Conservation (phyloP, 2,888 invertebrate genomes). For the Trichopria drosophilae region DNA sequence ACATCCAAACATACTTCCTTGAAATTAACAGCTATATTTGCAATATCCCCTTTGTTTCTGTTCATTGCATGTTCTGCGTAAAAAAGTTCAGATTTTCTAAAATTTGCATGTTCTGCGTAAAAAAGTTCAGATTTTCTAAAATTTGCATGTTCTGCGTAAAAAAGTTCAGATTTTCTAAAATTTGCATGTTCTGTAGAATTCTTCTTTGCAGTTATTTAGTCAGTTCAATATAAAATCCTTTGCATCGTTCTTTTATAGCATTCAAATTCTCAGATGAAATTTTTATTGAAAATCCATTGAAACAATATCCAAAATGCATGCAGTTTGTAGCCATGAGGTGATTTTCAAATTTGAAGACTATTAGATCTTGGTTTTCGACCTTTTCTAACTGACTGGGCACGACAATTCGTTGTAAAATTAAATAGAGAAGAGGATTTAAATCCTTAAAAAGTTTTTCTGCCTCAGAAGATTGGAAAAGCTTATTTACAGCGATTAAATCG, state of each 20-base stretch:
- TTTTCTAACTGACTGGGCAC: constrained; percentile 39
- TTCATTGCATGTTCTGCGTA: constrained; percentile 8
- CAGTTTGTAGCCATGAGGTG: constrained; percentile 40
- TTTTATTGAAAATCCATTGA: no score
- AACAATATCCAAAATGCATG: constrained; percentile 43
- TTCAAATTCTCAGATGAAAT: no score
- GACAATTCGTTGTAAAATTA: no score
- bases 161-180: constrained; percentile 9
- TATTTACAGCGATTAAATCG: constrained; percentile 29
- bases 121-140: no score
- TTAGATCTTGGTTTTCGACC: constrained; percentile 34
- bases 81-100: no score
- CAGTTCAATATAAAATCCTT: constrained; percentile 7
- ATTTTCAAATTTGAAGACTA: constrained; percentile 38
- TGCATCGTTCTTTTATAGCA: constrained; percentile 16
- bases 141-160: no score
- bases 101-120: no score
- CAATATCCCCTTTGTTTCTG: constrained; percentile 8
- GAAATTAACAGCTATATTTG: not conserved
- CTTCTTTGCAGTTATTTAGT: constrained; percentile 15
- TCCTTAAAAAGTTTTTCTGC: constrained; percentile 35
- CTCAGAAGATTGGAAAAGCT: constrained; percentile 32
- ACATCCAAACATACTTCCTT: no score
- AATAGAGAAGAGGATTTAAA: constrained; percentile 30
- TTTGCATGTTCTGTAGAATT: constrained; percentile 19